Evolutionary conservation across 2,113 vertebrate species (phyloP).

Genomic region (Plecotus auritus): DNA sequence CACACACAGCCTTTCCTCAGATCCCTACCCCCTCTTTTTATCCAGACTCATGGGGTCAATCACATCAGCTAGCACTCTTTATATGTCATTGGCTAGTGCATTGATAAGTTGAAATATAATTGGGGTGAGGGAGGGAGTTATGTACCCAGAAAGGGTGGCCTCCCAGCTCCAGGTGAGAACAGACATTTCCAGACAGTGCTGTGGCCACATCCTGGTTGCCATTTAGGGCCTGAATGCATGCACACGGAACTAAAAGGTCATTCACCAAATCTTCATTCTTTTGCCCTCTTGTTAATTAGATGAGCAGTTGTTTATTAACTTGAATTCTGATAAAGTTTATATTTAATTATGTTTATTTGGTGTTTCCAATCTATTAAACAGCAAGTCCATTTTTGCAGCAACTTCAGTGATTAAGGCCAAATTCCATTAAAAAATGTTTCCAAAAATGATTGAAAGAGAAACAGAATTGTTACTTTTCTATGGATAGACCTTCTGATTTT

Average conservation of each 20-base stretch:
- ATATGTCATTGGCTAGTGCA: neutral
- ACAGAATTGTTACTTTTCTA: neutral
- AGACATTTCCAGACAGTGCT: neutral
- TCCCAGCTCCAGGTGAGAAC: neutral
- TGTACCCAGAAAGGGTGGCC: neutral
- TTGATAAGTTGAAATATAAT: neutral
- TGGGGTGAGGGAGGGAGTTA: neutral
- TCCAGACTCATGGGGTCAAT: neutral
- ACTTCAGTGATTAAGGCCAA: neutral
- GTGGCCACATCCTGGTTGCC: neutral
- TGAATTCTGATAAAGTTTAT: neutral
- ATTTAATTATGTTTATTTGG: neutral
- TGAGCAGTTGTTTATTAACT: neutral
- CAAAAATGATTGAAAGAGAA: neutral
- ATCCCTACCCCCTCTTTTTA: neutral
- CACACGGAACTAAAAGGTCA: neutral
- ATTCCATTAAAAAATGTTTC: conserved; percentile 1
- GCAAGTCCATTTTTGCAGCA: neutral
- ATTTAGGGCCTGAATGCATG: neutral
- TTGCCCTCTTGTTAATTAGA: neutral
- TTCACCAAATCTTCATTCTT: neutral
- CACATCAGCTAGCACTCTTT: neutral
- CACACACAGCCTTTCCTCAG: neutral
- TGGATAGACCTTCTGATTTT: neutral
- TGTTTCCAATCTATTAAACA: neutral